Evolutionary conservation across 2,888 invertebrate genomes (phyloP).

Genomic region (Zaprionus obscuricornis): DNA sequence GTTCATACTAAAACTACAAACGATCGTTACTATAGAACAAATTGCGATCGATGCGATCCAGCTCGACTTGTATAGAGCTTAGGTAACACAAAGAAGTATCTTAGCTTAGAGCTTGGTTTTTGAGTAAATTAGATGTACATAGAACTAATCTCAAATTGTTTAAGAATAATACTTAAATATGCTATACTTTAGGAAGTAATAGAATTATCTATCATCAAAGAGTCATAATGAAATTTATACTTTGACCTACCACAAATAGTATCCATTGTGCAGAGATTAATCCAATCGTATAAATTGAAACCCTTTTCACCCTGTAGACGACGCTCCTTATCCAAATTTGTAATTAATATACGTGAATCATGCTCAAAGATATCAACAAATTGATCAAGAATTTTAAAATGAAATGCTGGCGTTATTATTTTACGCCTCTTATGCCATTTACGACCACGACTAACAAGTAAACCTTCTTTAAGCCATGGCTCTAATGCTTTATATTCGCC

Average conservation of each 20-base stretch:
- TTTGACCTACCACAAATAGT: constrained; percentile 86
- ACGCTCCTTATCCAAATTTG: constrained; percentile 85
- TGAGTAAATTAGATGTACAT: no score
- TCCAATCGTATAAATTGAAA: constrained; percentile 86
- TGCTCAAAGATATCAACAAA: constrained; percentile 89
- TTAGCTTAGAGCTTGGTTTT: no score
- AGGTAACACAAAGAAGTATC: no score
- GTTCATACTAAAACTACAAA: no score
- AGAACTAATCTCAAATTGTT: no score
- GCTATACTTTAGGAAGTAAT: no score
- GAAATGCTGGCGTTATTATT: constrained; percentile 91
- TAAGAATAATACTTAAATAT: no score
- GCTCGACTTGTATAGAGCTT: no score
- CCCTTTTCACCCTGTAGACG: constrained; percentile 84
- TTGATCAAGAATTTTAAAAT: constrained; percentile 90
- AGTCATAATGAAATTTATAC: no score
- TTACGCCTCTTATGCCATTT: constrained; percentile 86
- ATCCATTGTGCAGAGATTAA: constrained; percentile 86
- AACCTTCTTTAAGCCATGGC: constrained; percentile 85
- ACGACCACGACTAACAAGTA: constrained; percentile 84
- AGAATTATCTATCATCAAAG: no score
- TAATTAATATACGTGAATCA: constrained; percentile 85
- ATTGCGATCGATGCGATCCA: no score
- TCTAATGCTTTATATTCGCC: constrained; percentile 84
- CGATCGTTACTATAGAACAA: no score